Evolutionary conservation across 2,113 vertebrate species (phyloP).

Genomic region (Tyrannus savana): DNA sequence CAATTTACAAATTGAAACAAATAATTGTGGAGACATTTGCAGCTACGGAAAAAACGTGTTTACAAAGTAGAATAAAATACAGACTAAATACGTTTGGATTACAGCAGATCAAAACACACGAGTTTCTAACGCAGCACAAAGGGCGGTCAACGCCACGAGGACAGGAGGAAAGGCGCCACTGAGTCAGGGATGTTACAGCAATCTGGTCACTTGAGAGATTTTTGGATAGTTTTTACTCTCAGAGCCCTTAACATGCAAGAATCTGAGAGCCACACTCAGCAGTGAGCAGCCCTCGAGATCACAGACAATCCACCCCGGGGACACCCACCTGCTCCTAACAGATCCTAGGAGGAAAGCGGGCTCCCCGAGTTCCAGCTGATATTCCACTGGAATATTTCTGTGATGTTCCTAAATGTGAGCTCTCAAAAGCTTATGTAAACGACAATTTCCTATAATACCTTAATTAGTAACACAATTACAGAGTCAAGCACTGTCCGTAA

Average conservation of each 20-base stretch:
- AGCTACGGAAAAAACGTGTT: conserved; percentile 80
- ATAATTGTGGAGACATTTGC: conserved; percentile 79
- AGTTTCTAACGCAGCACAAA: conserved; percentile 61
- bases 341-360: neutral
- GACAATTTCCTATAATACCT: neutral
- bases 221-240: neutral
- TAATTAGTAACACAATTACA: neutral
- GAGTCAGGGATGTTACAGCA: conserved; percentile 59
- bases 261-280: neutral
- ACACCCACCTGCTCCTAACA: neutral
- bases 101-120: conserved; percentile 54
- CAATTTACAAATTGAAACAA: conserved; percentile 83
- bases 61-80: conserved; percentile 76
- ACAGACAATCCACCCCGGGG: neutral
- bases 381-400: neutral
- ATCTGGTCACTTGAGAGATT: conserved; percentile 35
- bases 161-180: conserved; percentile 70
- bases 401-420: neutral
- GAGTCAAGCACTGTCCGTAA: neutral
- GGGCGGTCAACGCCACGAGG: neutral
- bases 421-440: conserved; percentile 9
- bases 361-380: neutral
- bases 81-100: conserved; percentile 81
- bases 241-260: neutral
- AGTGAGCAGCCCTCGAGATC: neutral